Percentiles rank a stretch among this genome's conserved stretches.
Evolutionary conservation across 2,888 invertebrate species (phyloP).

Genomic region (Eupithecia exiguata): DNA sequence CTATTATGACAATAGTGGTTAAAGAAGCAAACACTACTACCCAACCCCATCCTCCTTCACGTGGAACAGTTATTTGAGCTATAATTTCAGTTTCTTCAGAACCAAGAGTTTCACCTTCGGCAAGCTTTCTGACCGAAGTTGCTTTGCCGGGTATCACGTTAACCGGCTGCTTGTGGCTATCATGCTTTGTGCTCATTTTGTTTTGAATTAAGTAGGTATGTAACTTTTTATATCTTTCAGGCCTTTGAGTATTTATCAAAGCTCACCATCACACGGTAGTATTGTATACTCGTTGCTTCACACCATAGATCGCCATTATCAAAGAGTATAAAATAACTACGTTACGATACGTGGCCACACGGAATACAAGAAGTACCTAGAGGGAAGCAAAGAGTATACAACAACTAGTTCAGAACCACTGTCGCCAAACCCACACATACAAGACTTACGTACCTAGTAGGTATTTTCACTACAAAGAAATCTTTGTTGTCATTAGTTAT

Average conservation of each 20-base stretch:
- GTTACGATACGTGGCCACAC: too few relatives aligned
- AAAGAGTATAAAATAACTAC: too few relatives aligned
- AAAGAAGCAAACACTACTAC: constrained; percentile 68
- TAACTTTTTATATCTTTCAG: background rate
- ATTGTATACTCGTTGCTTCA: too few relatives aligned
- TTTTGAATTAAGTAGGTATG: background rate
- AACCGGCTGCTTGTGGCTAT: background rate
- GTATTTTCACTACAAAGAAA: too few relatives aligned
- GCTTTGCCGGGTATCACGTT: background rate
- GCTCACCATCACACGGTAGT: too few relatives aligned
- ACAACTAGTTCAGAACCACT: too few relatives aligned
- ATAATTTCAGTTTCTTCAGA: constrained; percentile 76
- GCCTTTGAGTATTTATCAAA: background rate
- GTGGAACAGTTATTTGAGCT: constrained; percentile 72
- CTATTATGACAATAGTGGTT: constrained; percentile 61
- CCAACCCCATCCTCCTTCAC: constrained; percentile 79
- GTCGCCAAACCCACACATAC: too few relatives aligned
- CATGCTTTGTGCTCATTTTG: background rate
- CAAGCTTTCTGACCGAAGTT: background rate
- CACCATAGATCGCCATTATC: too few relatives aligned
- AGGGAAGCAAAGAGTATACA: too few relatives aligned
- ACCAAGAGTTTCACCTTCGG: constrained; percentile 40
- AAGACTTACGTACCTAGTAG: too few relatives aligned
- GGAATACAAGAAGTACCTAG: too few relatives aligned
- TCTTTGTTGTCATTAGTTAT: too few relatives aligned